Evolutionary conservation across 2,797 vertebrate species (phyloP).

Genomic region (Toxotes lorentzi): DNA sequence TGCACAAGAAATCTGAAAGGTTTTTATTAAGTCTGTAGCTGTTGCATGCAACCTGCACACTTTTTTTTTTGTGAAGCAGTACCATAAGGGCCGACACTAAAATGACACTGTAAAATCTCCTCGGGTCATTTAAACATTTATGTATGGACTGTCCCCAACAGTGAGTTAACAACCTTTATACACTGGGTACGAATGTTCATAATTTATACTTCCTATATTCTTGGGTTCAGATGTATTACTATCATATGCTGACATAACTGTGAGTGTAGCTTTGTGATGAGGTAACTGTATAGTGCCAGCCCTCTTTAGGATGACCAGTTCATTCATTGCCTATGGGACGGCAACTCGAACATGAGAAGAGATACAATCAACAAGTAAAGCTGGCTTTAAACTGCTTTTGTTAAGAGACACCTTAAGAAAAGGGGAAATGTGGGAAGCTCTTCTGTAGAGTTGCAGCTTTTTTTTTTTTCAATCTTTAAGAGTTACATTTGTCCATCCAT

Average conservation of each 20-base stretch:
- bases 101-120: neutral
- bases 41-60: neutral
- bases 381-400: neutral
- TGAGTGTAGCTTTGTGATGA: neutral
- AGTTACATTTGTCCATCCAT: neutral
- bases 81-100: neutral
- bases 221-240: neutral
- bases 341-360: neutral
- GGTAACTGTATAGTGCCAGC: neutral
- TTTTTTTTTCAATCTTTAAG: neutral
- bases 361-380: constrained; percentile 41
- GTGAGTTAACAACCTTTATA: neutral
- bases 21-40: neutral
- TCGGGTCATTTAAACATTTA: neutral
- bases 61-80: neutral
- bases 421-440: neutral
- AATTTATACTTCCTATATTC: neutral
- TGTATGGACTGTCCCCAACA: neutral
- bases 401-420: neutral
- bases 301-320: neutral
- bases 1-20: neutral
- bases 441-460: neutral
- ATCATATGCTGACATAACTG: neutral
- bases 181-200: neutral
- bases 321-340: constrained; percentile 3